Conservation (phyloP, 2,797 vertebrate species). For the Mormyrus hasselquistii region DNA sequence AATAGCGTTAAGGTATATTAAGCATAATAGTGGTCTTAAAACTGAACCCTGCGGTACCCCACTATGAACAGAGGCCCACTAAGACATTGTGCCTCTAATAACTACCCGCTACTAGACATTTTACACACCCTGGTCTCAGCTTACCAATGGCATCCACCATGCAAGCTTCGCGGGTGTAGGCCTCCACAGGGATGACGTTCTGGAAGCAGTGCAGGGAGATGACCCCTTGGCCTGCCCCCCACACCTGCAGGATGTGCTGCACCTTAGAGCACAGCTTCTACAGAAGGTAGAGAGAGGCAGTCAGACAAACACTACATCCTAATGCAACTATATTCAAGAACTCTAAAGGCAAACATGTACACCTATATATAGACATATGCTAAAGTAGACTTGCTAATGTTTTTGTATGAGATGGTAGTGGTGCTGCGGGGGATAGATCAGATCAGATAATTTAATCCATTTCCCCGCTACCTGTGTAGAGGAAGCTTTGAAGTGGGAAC, state of each 20-base stretch:
- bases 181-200: conserved; percentile 77
- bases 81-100: not conserved
- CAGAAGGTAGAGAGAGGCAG: not conserved
- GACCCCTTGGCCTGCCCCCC: conserved; percentile 68
- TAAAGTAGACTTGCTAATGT: not conserved
- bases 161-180: conserved; percentile 80
- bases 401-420: not conserved
- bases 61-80: not conserved
- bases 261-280: conserved; percentile 77
- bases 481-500: not conserved
- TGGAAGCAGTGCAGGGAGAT: conserved; percentile 89
- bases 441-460: not conserved
- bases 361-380: not conserved
- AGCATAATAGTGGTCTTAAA: too few relatives aligned
- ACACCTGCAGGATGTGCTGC: conserved; percentile 79
- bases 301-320: not conserved
- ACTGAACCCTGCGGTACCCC: too few relatives aligned
- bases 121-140: conserved; percentile 17
- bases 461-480: not conserved
- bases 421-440: not conserved
- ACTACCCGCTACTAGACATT: not conserved
- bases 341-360: not conserved
- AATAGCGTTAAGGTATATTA: not conserved
- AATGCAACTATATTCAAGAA: not conserved
- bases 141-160: conserved; percentile 85